Conservation (phyloP, 2,888 invertebrate genomes). For the Ypsolopha scabrella region DNA sequence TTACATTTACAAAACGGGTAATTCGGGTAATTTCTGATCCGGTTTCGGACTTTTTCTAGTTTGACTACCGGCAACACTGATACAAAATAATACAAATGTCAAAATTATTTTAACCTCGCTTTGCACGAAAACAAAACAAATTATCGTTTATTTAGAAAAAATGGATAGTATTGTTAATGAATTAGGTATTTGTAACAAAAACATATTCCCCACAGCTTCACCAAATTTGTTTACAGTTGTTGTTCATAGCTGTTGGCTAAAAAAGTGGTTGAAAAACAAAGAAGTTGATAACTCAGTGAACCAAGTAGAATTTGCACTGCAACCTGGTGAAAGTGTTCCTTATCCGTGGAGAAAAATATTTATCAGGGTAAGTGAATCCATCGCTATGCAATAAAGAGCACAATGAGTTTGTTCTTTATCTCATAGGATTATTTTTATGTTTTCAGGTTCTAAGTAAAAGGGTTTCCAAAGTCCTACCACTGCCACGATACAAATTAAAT, state of each 20-base stretch:
- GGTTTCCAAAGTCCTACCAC: constrained; percentile 78
- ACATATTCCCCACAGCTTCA: constrained; percentile 68
- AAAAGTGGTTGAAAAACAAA: constrained; percentile 67
- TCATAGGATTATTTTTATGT: constrained; percentile 8
- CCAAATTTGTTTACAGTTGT: constrained; percentile 73
- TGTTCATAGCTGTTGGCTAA: constrained; percentile 77
- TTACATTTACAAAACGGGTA: no score
- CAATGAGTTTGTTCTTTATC: background rate
- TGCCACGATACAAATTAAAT: constrained; percentile 72
- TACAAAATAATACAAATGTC: background rate
- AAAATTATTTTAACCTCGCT: background rate
- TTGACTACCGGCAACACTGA: no score
- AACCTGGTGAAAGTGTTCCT: constrained; percentile 66
- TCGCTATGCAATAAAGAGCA: background rate
- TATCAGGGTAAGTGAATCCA: constrained; percentile 45
- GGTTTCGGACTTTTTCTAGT: no score
- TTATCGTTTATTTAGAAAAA: constrained; percentile 4
- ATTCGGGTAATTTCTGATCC: no score
- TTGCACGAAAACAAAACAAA: constrained; percentile 1
- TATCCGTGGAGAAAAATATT: constrained; percentile 71
- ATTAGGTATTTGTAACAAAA: constrained; percentile 78
- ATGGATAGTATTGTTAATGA: constrained; percentile 80
- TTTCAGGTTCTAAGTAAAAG: constrained; percentile 76
- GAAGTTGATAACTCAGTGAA: constrained; percentile 50
- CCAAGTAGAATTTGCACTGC: constrained; percentile 50